These are phyloP conservation scores for Eledona agricola DNA, from an alignment of 2,888 invertebrate species.

Conservation along the genomic window DNA sequence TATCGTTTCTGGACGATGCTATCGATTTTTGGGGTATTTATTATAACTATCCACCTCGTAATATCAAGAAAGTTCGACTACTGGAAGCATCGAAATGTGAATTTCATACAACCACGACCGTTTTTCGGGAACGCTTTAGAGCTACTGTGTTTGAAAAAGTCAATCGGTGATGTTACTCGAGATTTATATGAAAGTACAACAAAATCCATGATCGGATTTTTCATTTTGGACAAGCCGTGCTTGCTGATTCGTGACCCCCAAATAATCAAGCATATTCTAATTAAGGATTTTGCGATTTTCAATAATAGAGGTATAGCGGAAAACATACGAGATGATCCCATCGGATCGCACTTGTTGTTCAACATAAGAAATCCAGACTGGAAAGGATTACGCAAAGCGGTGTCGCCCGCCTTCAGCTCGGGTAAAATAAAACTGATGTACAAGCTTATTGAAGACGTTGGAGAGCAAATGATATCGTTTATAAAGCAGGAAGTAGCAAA, in stretches of 20 bases:
- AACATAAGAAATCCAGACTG: slow-evolving; percentile 63
- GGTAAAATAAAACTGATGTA: slow-evolving; percentile 65
- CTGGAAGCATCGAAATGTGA: slow-evolving; percentile 60
- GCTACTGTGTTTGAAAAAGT: slow-evolving; percentile 51
- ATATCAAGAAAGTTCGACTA: slow-evolving; percentile 58
- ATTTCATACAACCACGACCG: slow-evolving; percentile 56
- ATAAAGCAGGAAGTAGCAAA: slow-evolving; percentile 8
- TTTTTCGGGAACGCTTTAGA: slow-evolving; percentile 62
- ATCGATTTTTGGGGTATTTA: too few species aligned
- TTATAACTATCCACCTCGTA: too few species aligned
- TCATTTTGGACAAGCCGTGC: slow-evolving; percentile 61
- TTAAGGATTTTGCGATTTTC: slow-evolving; percentile 63
- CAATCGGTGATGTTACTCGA: slow-evolving; percentile 46
- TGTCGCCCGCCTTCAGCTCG: slow-evolving; percentile 65
- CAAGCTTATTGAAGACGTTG: slow-evolving; percentile 59
- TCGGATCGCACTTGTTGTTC: slow-evolving; percentile 59
- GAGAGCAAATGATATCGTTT: slow-evolving; percentile 45
- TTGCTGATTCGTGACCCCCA: slow-evolving; percentile 61
- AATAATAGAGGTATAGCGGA: slow-evolving; percentile 61
- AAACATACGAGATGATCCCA: slow-evolving; percentile 58
- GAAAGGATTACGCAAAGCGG: slow-evolving; percentile 63
- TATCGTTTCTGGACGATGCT: slow-evolving; percentile 39
- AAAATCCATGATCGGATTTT: slow-evolving; percentile 59
- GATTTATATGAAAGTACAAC: slow-evolving; percentile 37
- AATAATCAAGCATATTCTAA: slow-evolving; percentile 60